Evolutionary conservation across 2,888 invertebrate species (phyloP).

Genomic region (Ormyrus rosae): DNA sequence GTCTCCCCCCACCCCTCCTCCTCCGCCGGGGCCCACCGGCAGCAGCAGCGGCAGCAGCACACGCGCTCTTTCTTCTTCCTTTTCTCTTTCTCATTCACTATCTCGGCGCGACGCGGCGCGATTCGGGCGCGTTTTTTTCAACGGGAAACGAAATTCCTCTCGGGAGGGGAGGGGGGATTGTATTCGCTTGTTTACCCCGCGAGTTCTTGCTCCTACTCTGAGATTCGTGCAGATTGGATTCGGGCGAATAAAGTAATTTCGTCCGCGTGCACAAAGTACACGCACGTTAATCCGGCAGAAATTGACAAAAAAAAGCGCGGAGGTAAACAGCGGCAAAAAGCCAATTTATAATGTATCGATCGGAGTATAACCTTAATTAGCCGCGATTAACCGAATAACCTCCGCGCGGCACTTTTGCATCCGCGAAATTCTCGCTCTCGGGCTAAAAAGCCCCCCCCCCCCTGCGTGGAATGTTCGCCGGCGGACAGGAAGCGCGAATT

Average conservation of each 20-base stretch:
- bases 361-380: too few relatives aligned
- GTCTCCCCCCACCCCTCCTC: constrained; percentile 43
- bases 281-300: too few relatives aligned
- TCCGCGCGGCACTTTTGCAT: too few relatives aligned
- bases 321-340: too few relatives aligned
- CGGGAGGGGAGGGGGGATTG: constrained; percentile 25
- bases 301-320: too few relatives aligned
- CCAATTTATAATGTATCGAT: too few relatives aligned
- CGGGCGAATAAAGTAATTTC: too few relatives aligned
- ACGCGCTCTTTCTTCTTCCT: constrained; percentile 2
- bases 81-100: constrained; percentile 45
- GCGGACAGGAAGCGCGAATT: neutral
- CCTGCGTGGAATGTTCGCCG: neutral
- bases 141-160: constrained; percentile 53
- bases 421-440: too few relatives aligned
- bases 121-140: constrained; percentile 52
- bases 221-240: too few relatives aligned
- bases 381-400: too few relatives aligned
- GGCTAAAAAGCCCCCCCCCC: too few relatives aligned
- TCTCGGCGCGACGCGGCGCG: constrained; percentile 28
- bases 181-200: constrained; percentile 35
- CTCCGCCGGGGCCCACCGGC: neutral
- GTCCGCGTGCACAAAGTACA: too few relatives aligned
- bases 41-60: neutral
- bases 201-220: neutral